Evolutionary conservation across 2,113 vertebrate species (phyloP), one percentile per base, ranked within the genome.

Genomic region (Mola mola): DNA sequence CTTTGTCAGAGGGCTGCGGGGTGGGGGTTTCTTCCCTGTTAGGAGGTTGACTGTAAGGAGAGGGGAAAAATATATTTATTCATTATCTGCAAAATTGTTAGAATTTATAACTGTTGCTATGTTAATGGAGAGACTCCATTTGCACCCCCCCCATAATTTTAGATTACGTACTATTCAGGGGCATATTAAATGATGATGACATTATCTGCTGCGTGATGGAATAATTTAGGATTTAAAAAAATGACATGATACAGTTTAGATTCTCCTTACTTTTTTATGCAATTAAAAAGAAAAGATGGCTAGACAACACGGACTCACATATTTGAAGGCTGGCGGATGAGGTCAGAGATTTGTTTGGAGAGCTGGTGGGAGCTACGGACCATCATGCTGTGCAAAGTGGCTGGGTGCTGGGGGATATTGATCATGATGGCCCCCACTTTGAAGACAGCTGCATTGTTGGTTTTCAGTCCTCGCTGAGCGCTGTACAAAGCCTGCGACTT

Each of bases 311-410:
- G 6, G 11, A 90, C 95, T 82, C 86, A 98, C 96, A 28, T 66
- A 2, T 91, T 88, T 0, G 96, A 94, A 1, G 97, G 97, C n/a
- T 99, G 97, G 13, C 97, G 93, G 79, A 99, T 98, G 83, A 99
- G 96, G 88, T 98, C 97, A 0, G 97, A 98, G 72, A 99, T 99
- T 86, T 99, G 97, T 80, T 99, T 99, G 63, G 97, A 99, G 41
- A 99, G 95, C 81, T 99, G 97, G 85, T 99, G 97, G 44, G 97
- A 99, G 68, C 96, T 99, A 67, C 97, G 95, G 61, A 99, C 97
- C 97, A 99, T 99, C 97, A 99, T 99, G 83, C 97, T 98, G 82
- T 99, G 97, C 74, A 99, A 78, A 0, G 97, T 99, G 48, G 97
- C 97, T 0, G 97, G 97, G 78, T 99, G 97, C 84, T 99, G 97